These are phyloP conservation scores for Phortica variegata DNA, from an alignment of 1,140 invertebrate genomes.

Conservation along the genomic window DNA sequence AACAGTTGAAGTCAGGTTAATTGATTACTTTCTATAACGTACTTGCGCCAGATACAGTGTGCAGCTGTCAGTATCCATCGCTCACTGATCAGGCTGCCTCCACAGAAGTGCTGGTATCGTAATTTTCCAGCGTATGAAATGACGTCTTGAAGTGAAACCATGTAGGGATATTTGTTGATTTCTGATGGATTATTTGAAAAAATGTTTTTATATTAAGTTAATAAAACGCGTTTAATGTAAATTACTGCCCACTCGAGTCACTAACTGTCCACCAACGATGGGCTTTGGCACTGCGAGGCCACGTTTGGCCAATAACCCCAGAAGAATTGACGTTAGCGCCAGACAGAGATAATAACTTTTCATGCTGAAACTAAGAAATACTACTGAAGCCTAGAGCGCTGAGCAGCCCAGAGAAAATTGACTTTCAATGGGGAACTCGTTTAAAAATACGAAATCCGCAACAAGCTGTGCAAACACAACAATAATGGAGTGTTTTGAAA, in stretches of 20 bases:
- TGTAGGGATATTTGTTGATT: constrained; percentile 33
- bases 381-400: constrained; percentile 32
- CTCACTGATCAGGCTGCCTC: constrained; percentile 40
- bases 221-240: background rate
- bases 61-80: constrained; percentile 45
- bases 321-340: background rate
- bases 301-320: background rate
- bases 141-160: constrained; percentile 44
- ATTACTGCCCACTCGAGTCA: constrained; percentile 38
- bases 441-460: constrained; percentile 15
- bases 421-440: constrained; percentile 31
- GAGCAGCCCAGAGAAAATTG: too few species aligned
- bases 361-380: constrained; percentile 32
- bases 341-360: constrained; percentile 18
- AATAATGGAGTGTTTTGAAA: constrained; percentile 40
- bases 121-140: background rate
- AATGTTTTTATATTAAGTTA: constrained; percentile 9
- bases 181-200: constrained; percentile 18
- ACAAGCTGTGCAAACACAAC: constrained; percentile 44
- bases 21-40: constrained; percentile 2
- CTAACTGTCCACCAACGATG: constrained; percentile 36
- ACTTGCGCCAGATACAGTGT: constrained; percentile 48
- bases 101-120: constrained; percentile 39
- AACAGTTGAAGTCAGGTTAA: background rate
- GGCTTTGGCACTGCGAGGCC: constrained; percentile 17